Evolutionary conservation across 2,113 vertebrate species (phyloP).

Genomic region (Antechinus flavipes): DNA sequence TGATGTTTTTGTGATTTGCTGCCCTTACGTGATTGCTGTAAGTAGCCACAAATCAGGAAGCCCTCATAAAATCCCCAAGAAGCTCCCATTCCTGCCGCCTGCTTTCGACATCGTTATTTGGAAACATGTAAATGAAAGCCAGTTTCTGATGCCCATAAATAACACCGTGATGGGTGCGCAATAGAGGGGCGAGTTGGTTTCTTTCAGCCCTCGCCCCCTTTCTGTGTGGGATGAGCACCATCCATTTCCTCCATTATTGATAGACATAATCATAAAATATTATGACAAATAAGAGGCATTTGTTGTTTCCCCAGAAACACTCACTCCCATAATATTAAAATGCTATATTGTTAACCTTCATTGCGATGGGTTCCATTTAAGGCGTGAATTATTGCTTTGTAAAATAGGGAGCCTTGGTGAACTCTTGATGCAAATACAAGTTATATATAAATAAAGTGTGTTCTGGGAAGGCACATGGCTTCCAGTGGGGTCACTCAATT

Average conservation of each 20-base stretch:
- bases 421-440: slow-evolving; percentile 76
- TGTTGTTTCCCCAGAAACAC: slow-evolving; percentile 66
- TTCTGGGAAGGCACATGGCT: neutral
- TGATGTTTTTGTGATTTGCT: slow-evolving; percentile 30
- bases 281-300: slow-evolving; percentile 67
- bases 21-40: slow-evolving; percentile 30
- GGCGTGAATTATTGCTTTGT: slow-evolving; percentile 70
- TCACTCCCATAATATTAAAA: slow-evolving; percentile 72
- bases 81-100: slow-evolving; percentile 42
- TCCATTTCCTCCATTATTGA: slow-evolving; percentile 69
- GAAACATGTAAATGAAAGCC: slow-evolving; percentile 61
- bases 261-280: slow-evolving; percentile 66
- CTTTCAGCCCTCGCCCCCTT: slow-evolving; percentile 64
- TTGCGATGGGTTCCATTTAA: slow-evolving; percentile 50
- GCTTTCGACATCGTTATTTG: slow-evolving; percentile 55
- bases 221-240: slow-evolving; percentile 49
- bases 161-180: slow-evolving; percentile 48
- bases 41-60: slow-evolving; percentile 62
- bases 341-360: slow-evolving; percentile 67
- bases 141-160: slow-evolving; percentile 47
- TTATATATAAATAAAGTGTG: slow-evolving; percentile 73
- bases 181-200: slow-evolving; percentile 60
- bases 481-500: neutral
- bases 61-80: slow-evolving; percentile 63
- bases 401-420: slow-evolving; percentile 77